Conservation (phyloP, 2,797 vertebrate genomes). For the Halcyon smyrnensis region DNA sequence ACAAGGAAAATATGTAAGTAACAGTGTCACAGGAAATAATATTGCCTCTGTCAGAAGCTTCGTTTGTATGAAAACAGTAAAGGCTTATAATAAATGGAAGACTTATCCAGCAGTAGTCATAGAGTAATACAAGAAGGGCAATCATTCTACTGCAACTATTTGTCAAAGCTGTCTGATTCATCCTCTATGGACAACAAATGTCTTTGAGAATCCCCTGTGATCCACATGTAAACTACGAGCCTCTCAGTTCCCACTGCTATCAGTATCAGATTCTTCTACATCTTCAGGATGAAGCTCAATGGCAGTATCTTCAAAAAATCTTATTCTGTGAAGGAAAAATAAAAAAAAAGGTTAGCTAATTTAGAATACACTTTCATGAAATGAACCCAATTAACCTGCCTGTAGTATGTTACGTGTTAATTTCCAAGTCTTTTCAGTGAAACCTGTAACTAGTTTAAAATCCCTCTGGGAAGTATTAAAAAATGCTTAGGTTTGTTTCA, state of each 20-base stretch:
- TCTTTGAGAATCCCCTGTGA: not conserved
- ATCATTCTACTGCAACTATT: conserved; percentile 12
- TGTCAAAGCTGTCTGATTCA: not conserved
- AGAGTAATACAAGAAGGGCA: not conserved
- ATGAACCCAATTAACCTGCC: conserved; percentile 43
- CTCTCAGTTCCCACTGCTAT: not conserved
- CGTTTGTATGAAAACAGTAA: not conserved
- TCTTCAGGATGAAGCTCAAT: not conserved
- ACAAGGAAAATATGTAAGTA: not conserved
- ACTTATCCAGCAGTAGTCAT: not conserved
- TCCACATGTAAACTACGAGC: not conserved
- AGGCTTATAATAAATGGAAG: not conserved
- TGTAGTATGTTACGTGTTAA: conserved; percentile 1
- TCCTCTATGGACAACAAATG: not conserved
- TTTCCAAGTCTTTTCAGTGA: conserved; percentile 9
- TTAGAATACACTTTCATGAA: not conserved
- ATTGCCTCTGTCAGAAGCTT: not conserved
- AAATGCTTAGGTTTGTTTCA: not conserved
- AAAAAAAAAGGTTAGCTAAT: not conserved
- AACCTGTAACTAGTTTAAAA: conserved; percentile 24
- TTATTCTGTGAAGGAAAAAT: not conserved
- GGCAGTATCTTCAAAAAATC: not conserved
- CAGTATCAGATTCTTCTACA: not conserved
- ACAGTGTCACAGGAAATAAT: not conserved
- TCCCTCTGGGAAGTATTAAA: not conserved